Conservation (phyloP, 2,797 vertebrate genomes). For the Pipistrellus nathusii region DNA sequence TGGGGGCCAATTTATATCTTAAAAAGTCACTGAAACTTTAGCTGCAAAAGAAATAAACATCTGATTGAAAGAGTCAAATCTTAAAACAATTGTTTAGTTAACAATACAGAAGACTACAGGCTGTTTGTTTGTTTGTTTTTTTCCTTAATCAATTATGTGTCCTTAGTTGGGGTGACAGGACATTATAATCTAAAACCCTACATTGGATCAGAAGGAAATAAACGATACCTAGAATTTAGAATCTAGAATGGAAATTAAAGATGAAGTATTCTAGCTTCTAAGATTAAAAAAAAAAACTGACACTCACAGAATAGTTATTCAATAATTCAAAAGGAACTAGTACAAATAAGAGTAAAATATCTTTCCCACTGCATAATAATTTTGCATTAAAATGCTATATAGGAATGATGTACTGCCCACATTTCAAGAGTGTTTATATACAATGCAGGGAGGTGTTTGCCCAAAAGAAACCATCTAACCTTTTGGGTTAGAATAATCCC, state of each 20-base stretch:
- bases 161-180: background rate
- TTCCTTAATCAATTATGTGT: background rate
- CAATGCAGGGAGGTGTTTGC: background rate
- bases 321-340: background rate
- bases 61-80: background rate
- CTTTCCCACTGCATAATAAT: background rate
- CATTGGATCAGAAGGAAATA: background rate
- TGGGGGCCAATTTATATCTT: background rate
- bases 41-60: slow-evolving; percentile 8
- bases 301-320: background rate
- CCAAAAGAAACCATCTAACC: background rate
- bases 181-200: background rate
- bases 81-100: background rate
- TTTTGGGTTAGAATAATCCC: slow-evolving; percentile 1
- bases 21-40: slow-evolving; percentile 44
- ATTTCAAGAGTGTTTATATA: background rate
- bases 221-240: background rate
- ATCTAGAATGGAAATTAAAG: background rate
- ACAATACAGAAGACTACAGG: background rate
- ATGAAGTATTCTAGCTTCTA: background rate
- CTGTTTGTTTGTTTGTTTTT: background rate
- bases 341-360: background rate
- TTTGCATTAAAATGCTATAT: background rate
- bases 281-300: background rate
- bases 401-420: background rate